Conservation (phyloP, 2,113 vertebrate species). For the Platysternon megacephalum region DNA sequence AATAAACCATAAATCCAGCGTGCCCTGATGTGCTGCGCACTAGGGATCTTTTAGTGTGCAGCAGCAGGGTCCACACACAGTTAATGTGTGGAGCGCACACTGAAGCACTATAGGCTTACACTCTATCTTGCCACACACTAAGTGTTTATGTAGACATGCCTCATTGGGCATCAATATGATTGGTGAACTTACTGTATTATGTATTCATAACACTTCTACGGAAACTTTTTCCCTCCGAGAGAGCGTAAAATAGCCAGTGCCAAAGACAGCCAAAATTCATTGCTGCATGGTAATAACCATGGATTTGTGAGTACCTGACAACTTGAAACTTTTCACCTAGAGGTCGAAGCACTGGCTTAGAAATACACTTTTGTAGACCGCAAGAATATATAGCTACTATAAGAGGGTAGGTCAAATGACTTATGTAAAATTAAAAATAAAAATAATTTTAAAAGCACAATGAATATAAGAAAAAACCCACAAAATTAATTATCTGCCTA, state of each 20-base stretch:
- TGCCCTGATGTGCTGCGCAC: too few relatives aligned
- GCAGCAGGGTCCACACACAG: too few relatives aligned
- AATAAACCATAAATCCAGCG: too few relatives aligned
- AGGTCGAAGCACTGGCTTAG: slow-evolving; percentile 63
- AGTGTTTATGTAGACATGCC: not conserved
- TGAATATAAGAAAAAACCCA: not conserved
- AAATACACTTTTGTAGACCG: slow-evolving; percentile 65
- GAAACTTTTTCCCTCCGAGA: slow-evolving; percentile 15
- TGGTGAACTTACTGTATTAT: not conserved
- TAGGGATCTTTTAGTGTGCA: too few relatives aligned
- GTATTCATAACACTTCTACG: slow-evolving; percentile 50
- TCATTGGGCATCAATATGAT: not conserved
- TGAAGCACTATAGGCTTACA: too few relatives aligned
- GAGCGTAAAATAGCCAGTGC: slow-evolving; percentile 64
- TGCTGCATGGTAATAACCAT: slow-evolving; percentile 74
- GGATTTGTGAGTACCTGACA: slow-evolving; percentile 66
- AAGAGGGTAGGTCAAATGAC: not conserved
- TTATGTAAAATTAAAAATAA: slow-evolving; percentile 18
- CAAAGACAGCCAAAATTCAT: slow-evolving; percentile 59
- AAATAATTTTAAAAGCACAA: not conserved
- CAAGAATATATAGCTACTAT: not conserved
- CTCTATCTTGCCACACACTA: too few relatives aligned
- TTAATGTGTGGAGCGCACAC: too few relatives aligned
- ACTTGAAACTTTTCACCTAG: slow-evolving; percentile 59
- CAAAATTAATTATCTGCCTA: not conserved